These are phyloP conservation scores for Cremastinae sp. DNA, from an alignment of 2,888 invertebrate genomes.

Conservation along the genomic window DNA sequence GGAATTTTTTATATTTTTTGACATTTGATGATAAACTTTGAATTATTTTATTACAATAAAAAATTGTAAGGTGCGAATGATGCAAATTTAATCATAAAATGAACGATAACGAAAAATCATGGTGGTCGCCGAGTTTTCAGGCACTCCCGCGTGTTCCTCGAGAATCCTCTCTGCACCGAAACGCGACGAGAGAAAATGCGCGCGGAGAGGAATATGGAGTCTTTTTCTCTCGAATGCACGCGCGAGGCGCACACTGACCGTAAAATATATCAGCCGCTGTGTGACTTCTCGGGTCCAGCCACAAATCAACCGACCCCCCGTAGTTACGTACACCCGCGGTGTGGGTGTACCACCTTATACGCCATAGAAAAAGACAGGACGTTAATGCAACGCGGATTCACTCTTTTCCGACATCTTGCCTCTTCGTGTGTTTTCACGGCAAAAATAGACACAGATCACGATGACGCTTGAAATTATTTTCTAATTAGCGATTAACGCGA, in stretches of 20 bases:
- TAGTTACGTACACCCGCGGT: slow-evolving; percentile 69
- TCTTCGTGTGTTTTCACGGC: not conserved
- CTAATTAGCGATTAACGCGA: not conserved
- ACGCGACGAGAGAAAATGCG: slow-evolving; percentile 50
- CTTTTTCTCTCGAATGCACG: slow-evolving; percentile 56
- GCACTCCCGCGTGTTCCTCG: not conserved
- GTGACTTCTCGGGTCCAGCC: slow-evolving; percentile 79
- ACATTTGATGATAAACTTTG: no score
- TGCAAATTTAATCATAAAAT: no score
- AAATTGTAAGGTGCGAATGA: no score
- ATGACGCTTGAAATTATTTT: not conserved
- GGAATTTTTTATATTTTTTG: no score
- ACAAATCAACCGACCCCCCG: slow-evolving; percentile 80
- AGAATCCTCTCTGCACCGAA: slow-evolving; percentile 10
- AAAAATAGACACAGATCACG: not conserved
- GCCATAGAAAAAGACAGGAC: slow-evolving; percentile 36
- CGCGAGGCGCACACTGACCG: slow-evolving; percentile 72
- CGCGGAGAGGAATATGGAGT: slow-evolving; percentile 62
- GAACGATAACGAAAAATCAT: slow-evolving; percentile 1
- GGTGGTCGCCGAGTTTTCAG: slow-evolving; percentile 13
- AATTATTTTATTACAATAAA: no score
- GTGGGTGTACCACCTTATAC: slow-evolving; percentile 70
- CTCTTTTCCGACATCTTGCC: slow-evolving; percentile 27
- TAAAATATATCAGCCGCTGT: slow-evolving; percentile 80
- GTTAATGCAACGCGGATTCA: slow-evolving; percentile 38